A percentile compares a stretch with the other conserved stretches of the same genome.
phyloP scores from a whole-genome alignment of 2,888 invertebrate genomes.

The Protula sp. region DNA sequence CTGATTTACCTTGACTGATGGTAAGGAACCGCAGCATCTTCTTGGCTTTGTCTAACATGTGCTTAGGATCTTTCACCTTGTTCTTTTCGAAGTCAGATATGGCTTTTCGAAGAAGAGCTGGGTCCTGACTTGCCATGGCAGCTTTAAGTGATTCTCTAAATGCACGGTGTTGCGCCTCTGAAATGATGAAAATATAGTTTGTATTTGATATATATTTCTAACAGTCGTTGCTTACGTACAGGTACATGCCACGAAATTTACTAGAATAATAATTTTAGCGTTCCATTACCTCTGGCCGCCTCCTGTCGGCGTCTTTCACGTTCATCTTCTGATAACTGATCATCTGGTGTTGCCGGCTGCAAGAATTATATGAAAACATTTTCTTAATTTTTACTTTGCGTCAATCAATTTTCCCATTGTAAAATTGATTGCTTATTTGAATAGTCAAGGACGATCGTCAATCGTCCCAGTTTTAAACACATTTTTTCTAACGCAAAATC shows the following conservation, averaged over 20 bases:
- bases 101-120: slow-evolving; percentile 5
- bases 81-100: slow-evolving; percentile 9
- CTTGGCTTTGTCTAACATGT: slow-evolving; percentile 11
- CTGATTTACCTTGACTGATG: slow-evolving; percentile 8
- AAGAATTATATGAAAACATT: not conserved
- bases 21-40: slow-evolving; percentile 5
- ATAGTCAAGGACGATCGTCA: too few relatives aligned
- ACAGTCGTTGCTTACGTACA: too few relatives aligned
- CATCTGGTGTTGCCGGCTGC: not conserved
- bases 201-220: too few relatives aligned
- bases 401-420: too few relatives aligned
- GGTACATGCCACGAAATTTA: too few relatives aligned
- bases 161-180: slow-evolving; percentile 8
- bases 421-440: too few relatives aligned
- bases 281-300: not conserved
- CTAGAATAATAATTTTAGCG: too few relatives aligned
- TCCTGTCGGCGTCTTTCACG: not conserved
- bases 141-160: slow-evolving; percentile 12
- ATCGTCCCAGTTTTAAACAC: too few relatives aligned
- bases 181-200: not conserved
- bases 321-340: not conserved
- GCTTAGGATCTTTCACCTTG: slow-evolving; percentile 7
- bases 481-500: too few relatives aligned
- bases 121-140: slow-evolving; percentile 16
- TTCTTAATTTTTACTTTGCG: not conserved